Conservation (phyloP, 1,140 invertebrate genomes). For the Drosophila rufa region DNA sequence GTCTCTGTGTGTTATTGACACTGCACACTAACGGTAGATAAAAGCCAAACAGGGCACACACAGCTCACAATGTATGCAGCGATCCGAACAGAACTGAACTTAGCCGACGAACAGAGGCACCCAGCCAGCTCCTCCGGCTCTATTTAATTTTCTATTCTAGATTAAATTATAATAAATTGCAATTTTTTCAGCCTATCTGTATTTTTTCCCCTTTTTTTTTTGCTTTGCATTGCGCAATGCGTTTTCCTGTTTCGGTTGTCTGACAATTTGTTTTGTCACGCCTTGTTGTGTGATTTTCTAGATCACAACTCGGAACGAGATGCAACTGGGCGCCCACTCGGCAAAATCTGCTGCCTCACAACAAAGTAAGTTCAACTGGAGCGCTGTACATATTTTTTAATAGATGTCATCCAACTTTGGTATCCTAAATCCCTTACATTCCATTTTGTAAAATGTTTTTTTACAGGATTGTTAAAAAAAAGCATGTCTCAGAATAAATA, state of each 20-base stretch:
- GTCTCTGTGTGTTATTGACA: conserved; percentile 71
- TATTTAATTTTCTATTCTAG: conserved; percentile 81
- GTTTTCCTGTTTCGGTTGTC: conserved; percentile 43
- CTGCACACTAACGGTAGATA: conserved; percentile 78
- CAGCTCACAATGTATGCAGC: conserved; percentile 72
- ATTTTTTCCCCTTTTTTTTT: conserved; percentile 14
- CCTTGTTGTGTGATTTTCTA: conserved; percentile 28
- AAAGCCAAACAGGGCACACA: conserved; percentile 69
- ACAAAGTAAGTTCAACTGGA: neutral
- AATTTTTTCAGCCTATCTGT: conserved; percentile 45
- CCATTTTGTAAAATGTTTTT: too few relatives aligned
- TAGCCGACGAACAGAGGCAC: conserved; percentile 13
- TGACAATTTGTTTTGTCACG: conserved; percentile 55
- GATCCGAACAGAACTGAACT: conserved; percentile 7
- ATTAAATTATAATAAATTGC: conserved; percentile 84
- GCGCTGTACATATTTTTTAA: neutral
- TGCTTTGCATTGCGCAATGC: conserved; percentile 68
- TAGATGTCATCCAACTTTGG: too few relatives aligned
- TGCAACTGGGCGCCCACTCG: conserved; percentile 41
- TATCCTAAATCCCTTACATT: neutral
- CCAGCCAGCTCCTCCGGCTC: conserved; percentile 40
- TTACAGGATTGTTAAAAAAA: too few relatives aligned
- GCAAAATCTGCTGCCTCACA: neutral
- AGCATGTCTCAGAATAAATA: too few relatives aligned
- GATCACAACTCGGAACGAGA: conserved; percentile 20